Base-by-base conservation (phyloP, 2,888 invertebrate genomes). In the Lepidonotus clava region DNA sequence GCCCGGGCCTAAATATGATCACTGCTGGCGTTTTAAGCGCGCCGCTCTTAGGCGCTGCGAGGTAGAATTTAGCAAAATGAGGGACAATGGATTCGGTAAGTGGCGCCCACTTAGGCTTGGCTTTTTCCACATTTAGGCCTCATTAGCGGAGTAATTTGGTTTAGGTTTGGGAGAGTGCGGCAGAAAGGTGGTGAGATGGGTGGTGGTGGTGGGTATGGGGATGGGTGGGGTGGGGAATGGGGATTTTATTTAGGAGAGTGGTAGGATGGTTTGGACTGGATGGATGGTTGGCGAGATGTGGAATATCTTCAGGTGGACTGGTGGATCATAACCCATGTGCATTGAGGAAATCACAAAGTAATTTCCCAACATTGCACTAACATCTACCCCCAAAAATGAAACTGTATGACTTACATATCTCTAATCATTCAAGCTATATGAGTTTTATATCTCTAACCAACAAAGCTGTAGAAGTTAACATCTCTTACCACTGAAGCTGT, bases 111-210 rank as follows among this genome's bases (percentile, higher is more conserved):
- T 71, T 71, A 36, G 71, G 71, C 21, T 21, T 2, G 71, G 71
- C 71, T 71, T 71, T 71, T 71, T 71, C n/a, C 71, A 71, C 71
- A 38, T 71, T 71, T 71, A 71, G 71, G n/a, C 36, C 71, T 71
- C 71, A 71, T 71, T 71, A 71, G 34, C 36, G 21, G 0, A 8
- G 38, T 71, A 71, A 71, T 71, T 71, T 71, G 71, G 71, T 71
- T 71, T 71, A 71, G 71, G 71, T 71, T 71, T 71, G 71, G 71
- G 71, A 71, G 71, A 38, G 71, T 36, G 18, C 36, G 71, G 18
- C 36, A 34, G 71, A 71, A 36, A 38, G 71, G 32, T 32, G n/a
- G n/a, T n/a, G n/a, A n/a, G n/a, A n/a, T n/a, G n/a, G n/a, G n/a
- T 66, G 66, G 66, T 24, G 66, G 21, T 66, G 66, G 71, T 38